phyloP scores from a whole-genome alignment of 2,797 vertebrate species.

The Sebastes umbrosus region DNA sequence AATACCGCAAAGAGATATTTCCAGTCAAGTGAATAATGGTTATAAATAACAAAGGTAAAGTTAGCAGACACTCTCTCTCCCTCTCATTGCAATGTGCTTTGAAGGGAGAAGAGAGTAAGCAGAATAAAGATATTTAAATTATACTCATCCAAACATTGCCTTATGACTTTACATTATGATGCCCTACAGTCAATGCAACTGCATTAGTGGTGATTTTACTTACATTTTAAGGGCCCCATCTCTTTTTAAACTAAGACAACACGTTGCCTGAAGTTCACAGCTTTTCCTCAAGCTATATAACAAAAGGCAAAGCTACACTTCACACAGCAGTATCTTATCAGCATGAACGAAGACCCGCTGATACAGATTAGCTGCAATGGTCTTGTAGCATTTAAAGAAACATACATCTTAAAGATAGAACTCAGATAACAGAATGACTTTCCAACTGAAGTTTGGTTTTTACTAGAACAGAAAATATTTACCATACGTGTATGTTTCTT shows the following conservation, averaged over 20 bases:
- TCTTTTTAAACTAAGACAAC: background rate
- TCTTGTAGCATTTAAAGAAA: background rate
- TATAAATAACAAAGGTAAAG: slow-evolving; percentile 45
- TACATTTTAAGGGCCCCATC: background rate
- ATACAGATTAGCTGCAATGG: background rate
- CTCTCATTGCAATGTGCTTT: slow-evolving; percentile 5
- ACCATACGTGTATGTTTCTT: background rate
- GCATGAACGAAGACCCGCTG: background rate
- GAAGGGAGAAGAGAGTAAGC: slow-evolving; percentile 17
- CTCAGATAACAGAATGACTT: background rate
- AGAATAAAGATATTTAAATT: slow-evolving; percentile 26
- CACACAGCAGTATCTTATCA: background rate
- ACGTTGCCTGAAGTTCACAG: background rate
- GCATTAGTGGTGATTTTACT: background rate
- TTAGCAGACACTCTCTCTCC: background rate
- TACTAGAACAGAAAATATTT: background rate
- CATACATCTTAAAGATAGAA: background rate
- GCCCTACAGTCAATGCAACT: background rate
- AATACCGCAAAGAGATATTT: slow-evolving; percentile 64
- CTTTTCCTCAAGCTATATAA: slow-evolving; percentile 20
- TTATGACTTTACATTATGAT: slow-evolving; percentile 11
- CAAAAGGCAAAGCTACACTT: background rate
- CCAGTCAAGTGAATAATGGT: slow-evolving; percentile 56
- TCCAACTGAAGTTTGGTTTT: background rate
- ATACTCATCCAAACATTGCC: background rate